These are phyloP conservation scores for Benitochromis conjunctus DNA, from an alignment of 2,113 vertebrate genomes.

Conservation along the genomic window DNA sequence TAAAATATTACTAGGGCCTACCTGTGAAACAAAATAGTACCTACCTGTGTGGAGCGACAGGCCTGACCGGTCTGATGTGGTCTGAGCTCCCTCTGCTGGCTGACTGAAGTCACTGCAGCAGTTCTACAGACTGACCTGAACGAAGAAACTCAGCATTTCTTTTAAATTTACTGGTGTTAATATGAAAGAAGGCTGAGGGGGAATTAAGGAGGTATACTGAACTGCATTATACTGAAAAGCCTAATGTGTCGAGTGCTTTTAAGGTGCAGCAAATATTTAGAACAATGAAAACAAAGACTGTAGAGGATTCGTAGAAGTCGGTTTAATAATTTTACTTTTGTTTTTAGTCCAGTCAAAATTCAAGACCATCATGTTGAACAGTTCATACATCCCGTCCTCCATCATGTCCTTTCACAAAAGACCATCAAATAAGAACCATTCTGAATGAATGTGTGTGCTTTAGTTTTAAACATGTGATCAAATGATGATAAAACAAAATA, in stretches of 20 bases:
- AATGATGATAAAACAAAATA: too few species aligned
- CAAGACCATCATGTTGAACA: too few species aligned
- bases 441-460: too few species aligned
- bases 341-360: too few species aligned
- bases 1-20: neutral
- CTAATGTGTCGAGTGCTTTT: neutral
- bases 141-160: neutral
- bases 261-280: neutral
- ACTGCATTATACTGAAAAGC: neutral
- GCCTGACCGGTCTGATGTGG: neutral
- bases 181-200: neutral
- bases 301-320: too few species aligned
- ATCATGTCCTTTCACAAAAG: too few species aligned
- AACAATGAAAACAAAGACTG: neutral
- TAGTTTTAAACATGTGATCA: too few species aligned
- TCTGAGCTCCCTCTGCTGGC: neutral
- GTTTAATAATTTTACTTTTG: too few species aligned
- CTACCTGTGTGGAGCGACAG: neutral
- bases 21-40: neutral
- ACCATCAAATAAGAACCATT: too few species aligned
- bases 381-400: too few species aligned
- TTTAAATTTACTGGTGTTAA: neutral
- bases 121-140: neutral
- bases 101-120: neutral
- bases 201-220: neutral